phyloP scores from a whole-genome alignment of 2,797 vertebrate genomes.

The Salarias fasciatus region DNA sequence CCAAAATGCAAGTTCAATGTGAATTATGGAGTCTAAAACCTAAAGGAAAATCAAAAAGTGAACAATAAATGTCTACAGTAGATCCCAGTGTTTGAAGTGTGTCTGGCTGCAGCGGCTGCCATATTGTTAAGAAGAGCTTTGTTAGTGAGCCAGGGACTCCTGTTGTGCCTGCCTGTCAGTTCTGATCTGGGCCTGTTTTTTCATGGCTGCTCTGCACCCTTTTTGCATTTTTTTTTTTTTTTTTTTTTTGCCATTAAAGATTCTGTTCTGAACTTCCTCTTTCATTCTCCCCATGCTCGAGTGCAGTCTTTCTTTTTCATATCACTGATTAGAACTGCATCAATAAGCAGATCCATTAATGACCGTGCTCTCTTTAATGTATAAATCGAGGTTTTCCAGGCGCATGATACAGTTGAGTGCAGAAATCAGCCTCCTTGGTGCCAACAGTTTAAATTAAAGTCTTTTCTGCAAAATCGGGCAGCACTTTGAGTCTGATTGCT shows the following conservation, averaged over 20 bases:
- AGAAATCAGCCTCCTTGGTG: conserved; percentile 6
- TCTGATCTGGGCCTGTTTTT: background rate
- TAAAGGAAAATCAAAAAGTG: too few species aligned
- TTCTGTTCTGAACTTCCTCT: background rate
- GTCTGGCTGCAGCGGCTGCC: too few species aligned
- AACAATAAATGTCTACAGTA: too few species aligned
- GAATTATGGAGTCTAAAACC: too few species aligned
- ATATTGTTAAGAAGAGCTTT: too few species aligned
- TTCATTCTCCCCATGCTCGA: background rate
- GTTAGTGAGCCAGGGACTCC: too few species aligned
- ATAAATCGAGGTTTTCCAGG: conserved; percentile 10
- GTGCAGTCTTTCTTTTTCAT: too few species aligned
- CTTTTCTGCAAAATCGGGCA: conserved; percentile 9
- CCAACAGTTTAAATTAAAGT: conserved; percentile 14
- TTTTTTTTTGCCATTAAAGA: too few species aligned
- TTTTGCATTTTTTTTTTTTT: too few species aligned
- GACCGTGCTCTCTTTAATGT: background rate
- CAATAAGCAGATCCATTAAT: background rate
- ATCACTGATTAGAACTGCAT: background rate
- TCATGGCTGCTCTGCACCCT: too few species aligned
- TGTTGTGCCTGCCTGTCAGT: background rate
- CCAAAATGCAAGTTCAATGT: too few species aligned
- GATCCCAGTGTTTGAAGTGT: too few species aligned
- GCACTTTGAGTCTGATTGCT: background rate
- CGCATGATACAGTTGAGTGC: conserved; percentile 2